Conservation (phyloP, 1,140 invertebrate species). For the Macrobrachium rosenbergii region DNA sequence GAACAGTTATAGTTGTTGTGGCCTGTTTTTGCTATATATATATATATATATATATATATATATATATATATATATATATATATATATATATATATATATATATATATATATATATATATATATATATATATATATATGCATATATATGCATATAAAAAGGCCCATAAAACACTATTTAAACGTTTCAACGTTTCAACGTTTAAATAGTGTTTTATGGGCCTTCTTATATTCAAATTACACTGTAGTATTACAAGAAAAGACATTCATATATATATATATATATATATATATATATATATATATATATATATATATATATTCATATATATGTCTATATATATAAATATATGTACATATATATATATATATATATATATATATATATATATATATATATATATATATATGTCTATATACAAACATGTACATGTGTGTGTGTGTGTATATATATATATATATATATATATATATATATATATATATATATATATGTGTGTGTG, state of each 20-base stretch:
- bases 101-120: slow-evolving; percentile 11
- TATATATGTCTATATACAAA: not conserved
- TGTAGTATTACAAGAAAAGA: too few relatives aligned
- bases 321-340: slow-evolving; percentile 5
- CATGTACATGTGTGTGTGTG: not conserved
- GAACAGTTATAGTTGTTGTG: too few relatives aligned
- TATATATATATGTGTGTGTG: not conserved
- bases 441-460: not conserved
- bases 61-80: too few relatives aligned
- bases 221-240: too few relatives aligned
- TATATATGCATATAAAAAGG: slow-evolving; percentile 22
- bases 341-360: not conserved
- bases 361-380: too few relatives aligned
- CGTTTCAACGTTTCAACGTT: too few relatives aligned
- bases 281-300: slow-evolving; percentile 21
- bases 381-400: not conserved
- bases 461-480: not conserved
- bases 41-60: too few relatives aligned
- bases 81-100: not conserved
- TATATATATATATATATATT: slow-evolving; percentile 24
- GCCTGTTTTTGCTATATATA: too few relatives aligned
- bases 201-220: too few relatives aligned
- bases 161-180: too few relatives aligned
- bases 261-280: slow-evolving; percentile 4
- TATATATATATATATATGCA: slow-evolving; percentile 15